Evolutionary conservation across 2,888 invertebrate species (phyloP), one percentile per base, ranked within the genome.

Genomic region (Drosophila tanythrix): DNA sequence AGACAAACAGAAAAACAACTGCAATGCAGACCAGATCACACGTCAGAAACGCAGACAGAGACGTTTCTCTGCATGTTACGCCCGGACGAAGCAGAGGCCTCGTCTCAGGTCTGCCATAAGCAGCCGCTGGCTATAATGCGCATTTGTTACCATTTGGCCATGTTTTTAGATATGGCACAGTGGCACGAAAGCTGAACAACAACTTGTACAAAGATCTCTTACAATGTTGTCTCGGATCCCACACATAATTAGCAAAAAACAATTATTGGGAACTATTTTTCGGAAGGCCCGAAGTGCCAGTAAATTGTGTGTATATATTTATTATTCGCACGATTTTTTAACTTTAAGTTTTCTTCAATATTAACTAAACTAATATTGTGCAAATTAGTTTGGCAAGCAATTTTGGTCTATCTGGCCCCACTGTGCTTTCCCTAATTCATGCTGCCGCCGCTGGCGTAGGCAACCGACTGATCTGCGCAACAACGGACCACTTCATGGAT

Each of bases 21-120:
- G 50, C 64, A 70, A 57, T 70, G 64, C 71, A 70, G 74, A 75
- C 59, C 76, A 71, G 68, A 65, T 65, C 76, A 57, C 59, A 61
- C 35, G 50, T 35, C 15, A 13, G 29, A 46, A 29, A 35, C 36
- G 43, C 60, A 52, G 51, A 48, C 53, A 43, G 43, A 64, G 57
- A 60, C 62, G 65, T 83, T 88, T 86, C 83, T 89, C 84, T 76
- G 58, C 63, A 78, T 76, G 89, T 87, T 89, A 81, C 84, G 84
- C 88, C 83, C 86, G 83, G 75, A 27, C 78, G 65, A 7, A 25
- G 65, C 51, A 50, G 50, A 79, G 60, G 13, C 66, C 71, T 35
- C 21, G 27, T 35, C 55, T 68, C 58, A 25, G 62, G 13, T 25
- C 57, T 46, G n/a, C 35, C 11, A 36, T 46, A 36, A 7, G 31